Evolutionary conservation across 2,113 vertebrate species (phyloP).

Genomic region (Epinephelus fuscoguttatus): DNA sequence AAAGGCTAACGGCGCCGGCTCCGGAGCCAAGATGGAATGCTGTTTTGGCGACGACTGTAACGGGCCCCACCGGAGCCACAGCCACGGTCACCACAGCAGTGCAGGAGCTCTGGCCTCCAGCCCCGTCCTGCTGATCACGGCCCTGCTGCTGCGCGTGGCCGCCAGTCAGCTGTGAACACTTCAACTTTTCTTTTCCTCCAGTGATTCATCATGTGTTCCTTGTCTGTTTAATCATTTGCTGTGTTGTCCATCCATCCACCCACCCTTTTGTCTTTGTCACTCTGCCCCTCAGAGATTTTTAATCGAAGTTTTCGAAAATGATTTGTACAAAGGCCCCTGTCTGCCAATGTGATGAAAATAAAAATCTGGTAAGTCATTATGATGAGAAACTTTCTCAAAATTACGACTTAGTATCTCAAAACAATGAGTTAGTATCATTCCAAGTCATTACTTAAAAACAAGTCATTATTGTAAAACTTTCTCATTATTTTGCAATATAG

Average conservation of each 20-base stretch:
- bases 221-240: slow-evolving; percentile 3
- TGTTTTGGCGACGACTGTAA: slow-evolving; percentile 89
- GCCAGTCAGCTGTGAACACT: slow-evolving; percentile 71
- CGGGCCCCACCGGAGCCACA: slow-evolving; percentile 81
- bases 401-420: too few relatives aligned
- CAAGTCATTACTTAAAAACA: too few relatives aligned
- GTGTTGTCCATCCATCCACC: neutral
- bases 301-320: slow-evolving; percentile 4
- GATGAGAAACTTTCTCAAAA: too few relatives aligned
- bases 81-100: slow-evolving; percentile 61
- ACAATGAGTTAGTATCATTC: too few relatives aligned
- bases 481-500: too few relatives aligned
- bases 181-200: slow-evolving; percentile 7
- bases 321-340: neutral
- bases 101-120: slow-evolving; percentile 47
- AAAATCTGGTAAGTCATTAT: too few relatives aligned
- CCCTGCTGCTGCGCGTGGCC: slow-evolving; percentile 73
- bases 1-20: slow-evolving; percentile 78
- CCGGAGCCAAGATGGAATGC: slow-evolving; percentile 85
- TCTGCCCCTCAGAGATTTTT: slow-evolving; percentile 11
- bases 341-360: too few relatives aligned
- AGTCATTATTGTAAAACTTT: too few relatives aligned
- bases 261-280: neutral
- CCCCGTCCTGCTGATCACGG: slow-evolving; percentile 70
- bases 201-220: slow-evolving; percentile 8